phyloP scores from a whole-genome alignment of 2,797 vertebrate species.

The Sebastes wilsoni region DNA sequence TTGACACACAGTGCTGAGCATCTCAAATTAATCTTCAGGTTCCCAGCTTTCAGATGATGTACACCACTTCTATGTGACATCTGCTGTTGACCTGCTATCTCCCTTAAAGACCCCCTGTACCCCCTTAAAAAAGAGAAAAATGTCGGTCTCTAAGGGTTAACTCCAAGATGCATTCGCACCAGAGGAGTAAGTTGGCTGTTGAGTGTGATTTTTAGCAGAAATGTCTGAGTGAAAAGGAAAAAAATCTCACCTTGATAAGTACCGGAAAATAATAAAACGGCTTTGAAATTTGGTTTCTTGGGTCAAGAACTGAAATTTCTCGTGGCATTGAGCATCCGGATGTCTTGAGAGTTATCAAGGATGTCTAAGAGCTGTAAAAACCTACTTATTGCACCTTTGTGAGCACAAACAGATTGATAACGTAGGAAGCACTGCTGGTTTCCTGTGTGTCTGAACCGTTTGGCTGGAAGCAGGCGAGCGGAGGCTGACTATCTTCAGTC shows the following conservation, averaged over 20 bases:
- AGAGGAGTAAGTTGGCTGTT: neutral
- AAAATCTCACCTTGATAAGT: neutral
- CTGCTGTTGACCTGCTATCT: too few relatives aligned
- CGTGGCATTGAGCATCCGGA: neutral
- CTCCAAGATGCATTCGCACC: too few relatives aligned
- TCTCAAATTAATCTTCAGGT: too few relatives aligned
- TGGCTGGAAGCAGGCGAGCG: constrained; percentile 5
- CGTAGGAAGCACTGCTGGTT: neutral
- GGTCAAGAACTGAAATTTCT: neutral
- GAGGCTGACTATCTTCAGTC: constrained; percentile 11
- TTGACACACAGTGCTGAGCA: too few relatives aligned
- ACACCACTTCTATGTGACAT: too few relatives aligned
- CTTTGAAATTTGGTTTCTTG: neutral
- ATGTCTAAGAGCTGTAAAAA: neutral
- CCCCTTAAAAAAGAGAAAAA: rapidly evolving
- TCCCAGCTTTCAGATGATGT: too few relatives aligned
- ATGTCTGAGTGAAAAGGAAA: neutral
- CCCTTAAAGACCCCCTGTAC: too few relatives aligned
- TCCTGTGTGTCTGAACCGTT: constrained; percentile 11
- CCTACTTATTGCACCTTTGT: neutral
- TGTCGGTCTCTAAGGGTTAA: too few relatives aligned
- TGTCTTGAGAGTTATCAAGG: neutral
- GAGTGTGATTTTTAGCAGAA: neutral
- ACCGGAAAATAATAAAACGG: neutral
- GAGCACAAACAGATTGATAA: neutral